Evolutionary conservation across 2,113 vertebrate genomes (phyloP).

Genomic region (Hipposideros armiger): DNA sequence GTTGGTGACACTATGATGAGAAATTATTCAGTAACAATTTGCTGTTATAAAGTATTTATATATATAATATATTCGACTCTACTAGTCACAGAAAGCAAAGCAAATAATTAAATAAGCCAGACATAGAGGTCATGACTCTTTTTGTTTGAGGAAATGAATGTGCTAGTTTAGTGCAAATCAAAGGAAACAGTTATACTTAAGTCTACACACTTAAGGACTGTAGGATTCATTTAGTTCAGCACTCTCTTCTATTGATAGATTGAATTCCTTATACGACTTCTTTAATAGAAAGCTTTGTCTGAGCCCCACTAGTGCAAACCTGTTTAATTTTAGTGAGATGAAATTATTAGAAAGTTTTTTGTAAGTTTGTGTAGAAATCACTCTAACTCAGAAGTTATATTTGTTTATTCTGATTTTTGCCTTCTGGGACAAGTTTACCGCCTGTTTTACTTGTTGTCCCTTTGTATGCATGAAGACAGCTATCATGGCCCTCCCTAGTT

Average conservation of each 20-base stretch:
- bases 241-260: not conserved
- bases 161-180: not conserved
- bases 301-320: not conserved
- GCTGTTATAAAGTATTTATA: not conserved
- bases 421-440: not conserved
- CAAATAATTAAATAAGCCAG: not conserved
- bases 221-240: not conserved
- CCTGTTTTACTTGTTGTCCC: not conserved
- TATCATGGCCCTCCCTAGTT: not conserved
- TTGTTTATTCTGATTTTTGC: constrained; percentile 9
- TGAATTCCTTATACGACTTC: constrained; percentile 3
- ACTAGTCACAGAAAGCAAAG: constrained; percentile 7
- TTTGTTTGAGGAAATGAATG: constrained; percentile 24
- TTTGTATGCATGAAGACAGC: not conserved
- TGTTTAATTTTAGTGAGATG: constrained; percentile 50
- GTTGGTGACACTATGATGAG: constrained; percentile 11
- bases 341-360: not conserved
- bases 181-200: not conserved
- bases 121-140: not conserved
- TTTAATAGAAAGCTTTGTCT: constrained; percentile 6
- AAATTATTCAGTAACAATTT: constrained; percentile 38
- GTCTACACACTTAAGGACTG: not conserved
- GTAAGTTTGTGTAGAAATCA: not conserved
- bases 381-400: not conserved
- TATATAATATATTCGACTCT: not conserved